Percentiles rank a stretch among this genome's conserved stretches.
phyloP scores from a whole-genome alignment of 1,140 invertebrate species.

The Aphis gossypii region DNA sequence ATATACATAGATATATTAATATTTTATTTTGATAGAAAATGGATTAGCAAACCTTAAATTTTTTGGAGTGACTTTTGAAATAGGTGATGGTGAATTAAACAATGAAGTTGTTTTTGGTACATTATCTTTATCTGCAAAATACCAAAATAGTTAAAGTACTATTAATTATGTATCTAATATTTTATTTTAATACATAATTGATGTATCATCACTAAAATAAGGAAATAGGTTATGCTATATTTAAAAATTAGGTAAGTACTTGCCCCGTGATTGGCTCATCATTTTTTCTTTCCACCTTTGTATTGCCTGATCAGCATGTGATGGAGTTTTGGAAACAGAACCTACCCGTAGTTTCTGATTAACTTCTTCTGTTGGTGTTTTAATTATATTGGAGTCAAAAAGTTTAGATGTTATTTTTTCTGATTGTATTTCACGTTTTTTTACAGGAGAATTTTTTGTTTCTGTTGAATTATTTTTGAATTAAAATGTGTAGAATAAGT shows the following conservation, averaged over 20 bases:
- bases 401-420: conserved; percentile 53
- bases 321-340: conserved; percentile 56
- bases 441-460: conserved; percentile 61
- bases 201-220: not conserved
- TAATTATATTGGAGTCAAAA: conserved; percentile 41
- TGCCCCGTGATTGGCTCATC: conserved; percentile 19
- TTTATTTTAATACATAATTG: not conserved
- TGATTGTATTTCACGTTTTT: conserved; percentile 63
- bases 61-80: conserved; percentile 12
- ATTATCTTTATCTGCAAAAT: conserved; percentile 20
- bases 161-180: not conserved
- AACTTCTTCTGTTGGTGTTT: not conserved
- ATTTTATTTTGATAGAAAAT: not conserved
- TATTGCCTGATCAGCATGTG: conserved; percentile 43
- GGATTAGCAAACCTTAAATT: conserved; percentile 11
- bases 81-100: conserved; percentile 20
- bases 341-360: conserved; percentile 13
- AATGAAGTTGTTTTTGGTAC: not conserved
- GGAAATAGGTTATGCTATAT: not conserved
- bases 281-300: conserved; percentile 49
- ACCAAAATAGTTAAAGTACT: not conserved
- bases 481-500: not conserved
- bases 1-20: not conserved
- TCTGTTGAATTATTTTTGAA: conserved; percentile 63
- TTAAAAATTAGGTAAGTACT: not conserved